phyloP scores from a whole-genome alignment of 2,113 vertebrate species.

The Ranitomeya variabilis region DNA sequence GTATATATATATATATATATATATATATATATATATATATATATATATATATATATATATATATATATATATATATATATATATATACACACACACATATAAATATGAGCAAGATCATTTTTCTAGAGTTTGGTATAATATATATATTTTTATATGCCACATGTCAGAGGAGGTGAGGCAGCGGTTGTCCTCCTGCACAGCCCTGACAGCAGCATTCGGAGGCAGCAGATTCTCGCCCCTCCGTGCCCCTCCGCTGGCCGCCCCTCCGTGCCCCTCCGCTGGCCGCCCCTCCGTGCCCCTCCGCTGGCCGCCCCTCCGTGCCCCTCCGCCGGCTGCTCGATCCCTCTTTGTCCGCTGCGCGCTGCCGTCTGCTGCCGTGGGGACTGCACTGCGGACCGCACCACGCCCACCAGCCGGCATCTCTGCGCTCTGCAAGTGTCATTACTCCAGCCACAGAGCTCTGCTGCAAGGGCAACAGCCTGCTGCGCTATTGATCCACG shows the following conservation, averaged over 20 bases:
- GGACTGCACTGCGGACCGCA: conserved; percentile 94
- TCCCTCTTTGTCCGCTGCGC: conserved; percentile 78
- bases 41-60: too few species aligned
- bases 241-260: too few species aligned
- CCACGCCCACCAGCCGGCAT: conserved; percentile 89
- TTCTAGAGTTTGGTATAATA: too few species aligned
- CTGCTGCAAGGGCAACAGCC: conserved; percentile 36
- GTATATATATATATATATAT: too few species aligned
- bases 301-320: conserved; percentile 55
- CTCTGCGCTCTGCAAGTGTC: conserved; percentile 58
- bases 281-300: conserved; percentile 50
- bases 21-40: too few species aligned
- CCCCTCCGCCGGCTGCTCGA: conserved; percentile 56
- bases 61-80: too few species aligned
- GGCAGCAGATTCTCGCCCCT: too few species aligned
- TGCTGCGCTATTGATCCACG: background rate
- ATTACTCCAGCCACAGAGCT: conserved; percentile 46
- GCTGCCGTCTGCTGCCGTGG: conserved; percentile 90
- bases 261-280: conserved; percentile 7
- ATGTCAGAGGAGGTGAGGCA: background rate
- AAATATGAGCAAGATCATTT: background rate
- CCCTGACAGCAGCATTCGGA: background rate
- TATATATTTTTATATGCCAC: background rate
- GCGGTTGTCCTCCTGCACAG: background rate
- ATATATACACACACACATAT: too few species aligned